Evolutionary conservation across 2,888 invertebrate species (phyloP), one percentile per base, ranked within the genome.

Genomic region (Lordiphosa fenestrarum): DNA sequence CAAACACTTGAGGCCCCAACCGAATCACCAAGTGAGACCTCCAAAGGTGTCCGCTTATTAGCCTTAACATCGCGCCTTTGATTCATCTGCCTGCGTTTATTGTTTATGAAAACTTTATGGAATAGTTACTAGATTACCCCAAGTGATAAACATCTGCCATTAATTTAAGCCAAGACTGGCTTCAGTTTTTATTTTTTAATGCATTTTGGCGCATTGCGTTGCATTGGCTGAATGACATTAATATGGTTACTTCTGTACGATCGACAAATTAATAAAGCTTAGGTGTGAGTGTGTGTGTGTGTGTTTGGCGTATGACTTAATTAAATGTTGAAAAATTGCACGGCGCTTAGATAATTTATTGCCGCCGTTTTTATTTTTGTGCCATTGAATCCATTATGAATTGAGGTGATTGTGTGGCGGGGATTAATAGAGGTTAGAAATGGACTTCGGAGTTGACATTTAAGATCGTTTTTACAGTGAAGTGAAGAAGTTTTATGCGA

Each of bases 181-280:
- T 30, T 30, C 3, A 9, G 9, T 9, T 6, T 7, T 7, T 10
- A 4, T 1, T 19, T 39, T 40, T 21, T 40, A 23, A 23, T 41
- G 23, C 13, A 15, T 33, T 23, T 15, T 36, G 19, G 23, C 30
- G 30, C 40, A 35, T 50, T 6, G 40, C 30, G 21, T 19, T 25
- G 30, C 30, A 30, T 10, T 30, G 23, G 23, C 23, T 23, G 23
- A 5, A 46, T 53, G 59, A 58, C 58, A 66, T 69, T 72, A 71
- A 71, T 21, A 10, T 47, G 41, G 74, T 72, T 71, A 71, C 53
- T 37, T 76, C 56, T 56, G 55, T 66, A 65, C 60, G 84, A 73
- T 81, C 64, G 69, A 57, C 57, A 55, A 84, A 77, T 77, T 77
- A 77, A 77, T 77, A 77, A 84, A 55, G 80, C 83, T 76, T 73